Evolutionary conservation across 2,113 vertebrate species (phyloP).

Genomic region (Acanthochromis polyacanthus): DNA sequence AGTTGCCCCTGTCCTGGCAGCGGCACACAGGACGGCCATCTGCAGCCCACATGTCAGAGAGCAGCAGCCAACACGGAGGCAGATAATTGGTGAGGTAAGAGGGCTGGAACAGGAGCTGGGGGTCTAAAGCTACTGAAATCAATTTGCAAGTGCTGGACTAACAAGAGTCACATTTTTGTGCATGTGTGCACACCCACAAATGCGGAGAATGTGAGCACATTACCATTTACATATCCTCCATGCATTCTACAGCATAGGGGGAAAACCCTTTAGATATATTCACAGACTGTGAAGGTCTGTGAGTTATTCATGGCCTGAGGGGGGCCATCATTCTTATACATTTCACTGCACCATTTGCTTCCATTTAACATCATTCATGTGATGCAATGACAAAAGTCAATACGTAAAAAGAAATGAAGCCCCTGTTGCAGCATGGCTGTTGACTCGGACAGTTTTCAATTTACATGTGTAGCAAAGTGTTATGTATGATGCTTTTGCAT

Average conservation of each 20-base stretch:
- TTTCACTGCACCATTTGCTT: constrained; percentile 67
- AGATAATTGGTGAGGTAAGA: constrained; percentile 62
- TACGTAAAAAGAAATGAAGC: constrained; percentile 40
- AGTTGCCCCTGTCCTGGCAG: constrained; percentile 66
- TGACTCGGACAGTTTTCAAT: constrained; percentile 16
- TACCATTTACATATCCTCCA: constrained; percentile 36
- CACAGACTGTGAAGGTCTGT: constrained; percentile 54
- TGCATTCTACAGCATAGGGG: constrained; percentile 15
- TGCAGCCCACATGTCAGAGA: constrained; percentile 71
- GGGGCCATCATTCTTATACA: constrained; percentile 48
- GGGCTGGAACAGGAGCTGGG: constrained; percentile 20
- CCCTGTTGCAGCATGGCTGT: neutral
- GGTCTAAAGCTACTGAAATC: constrained; percentile 58
- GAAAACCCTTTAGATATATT: constrained; percentile 47
- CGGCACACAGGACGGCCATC: constrained; percentile 57
- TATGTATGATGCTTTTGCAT: constrained; percentile 2
- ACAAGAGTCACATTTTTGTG: constrained; percentile 35
- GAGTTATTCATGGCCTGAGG: constrained; percentile 64
- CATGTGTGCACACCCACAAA: constrained; percentile 9
- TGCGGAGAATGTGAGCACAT: constrained; percentile 14
- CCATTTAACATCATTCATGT: constrained; percentile 70
- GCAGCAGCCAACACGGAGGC: constrained; percentile 64
- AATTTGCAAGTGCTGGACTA: constrained; percentile 57
- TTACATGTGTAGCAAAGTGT: constrained; percentile 6
- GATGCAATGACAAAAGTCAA: constrained; percentile 65